Evolutionary conservation across 2,888 invertebrate species (phyloP), one percentile per base, ranked within the genome.

Genomic region (Melanotus villosus): DNA sequence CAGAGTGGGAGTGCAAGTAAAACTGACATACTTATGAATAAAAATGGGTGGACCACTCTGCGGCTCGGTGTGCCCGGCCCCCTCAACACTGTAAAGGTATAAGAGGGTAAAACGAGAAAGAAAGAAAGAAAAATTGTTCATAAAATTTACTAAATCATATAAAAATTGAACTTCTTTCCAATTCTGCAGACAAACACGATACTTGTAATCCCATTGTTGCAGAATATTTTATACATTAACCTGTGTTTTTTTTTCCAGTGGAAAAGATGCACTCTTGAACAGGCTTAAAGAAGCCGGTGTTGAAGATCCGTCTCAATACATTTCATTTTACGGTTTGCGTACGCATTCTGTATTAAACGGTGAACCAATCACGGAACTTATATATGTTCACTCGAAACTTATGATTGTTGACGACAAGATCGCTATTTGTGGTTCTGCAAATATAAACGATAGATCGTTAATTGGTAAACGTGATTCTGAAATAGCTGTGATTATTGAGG

Each of bases 381-480:
- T 99, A 65, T 99, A 99, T 84, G 97, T 99, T 10, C 99, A 99
- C 86, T 97, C 98, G 66, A 99, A 99, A 85, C 85, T 99, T 66
- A 89, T 99, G 85, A 96, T 99, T 70, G 94, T 94, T 0, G 99
- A 99, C 82, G 99, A 99, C 83, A 90, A 91, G 75, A 88, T 90
- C 1, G 91, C 96, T 0, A 97, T 99, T 72, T 98, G 98, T 79
- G 99, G 99, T 14, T 98, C 98, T 3, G 98, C 99, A 0, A 99
- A 99, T 81, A 97, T 99, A 77, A 99, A 99, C 81, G 99, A 99
- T 83, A 87, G 99, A 58, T 98, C 97, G 64, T 90, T 99, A 90
- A 88, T 97, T 60, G 99, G 99, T 0, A 94, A 92, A 70, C 88
- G 99, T 73, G 99, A 99, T 81, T 98, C 98, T 0, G 99, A 99